Conservation (phyloP, 1,140 invertebrate species). For the Leptinotarsa lineolata region DNA sequence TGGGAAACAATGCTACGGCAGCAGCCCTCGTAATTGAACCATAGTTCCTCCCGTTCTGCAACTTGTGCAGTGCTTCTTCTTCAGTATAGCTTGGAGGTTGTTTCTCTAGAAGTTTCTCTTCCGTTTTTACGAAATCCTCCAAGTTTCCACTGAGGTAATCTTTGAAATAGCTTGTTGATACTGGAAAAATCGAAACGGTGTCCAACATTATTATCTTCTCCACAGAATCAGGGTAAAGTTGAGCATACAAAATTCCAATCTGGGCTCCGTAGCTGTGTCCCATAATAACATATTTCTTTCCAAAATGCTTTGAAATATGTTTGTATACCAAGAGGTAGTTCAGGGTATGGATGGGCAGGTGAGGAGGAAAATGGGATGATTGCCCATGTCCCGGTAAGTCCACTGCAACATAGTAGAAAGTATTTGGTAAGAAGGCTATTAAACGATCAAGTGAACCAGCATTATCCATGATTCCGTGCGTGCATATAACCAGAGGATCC, state of each 20-base stretch:
- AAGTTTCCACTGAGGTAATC: conserved; percentile 44
- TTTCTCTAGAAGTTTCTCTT: conserved; percentile 46
- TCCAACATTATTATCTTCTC: conserved; percentile 62
- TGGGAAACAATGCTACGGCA: conserved; percentile 59
- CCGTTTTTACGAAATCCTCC: conserved; percentile 45
- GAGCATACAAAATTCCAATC: conserved; percentile 55
- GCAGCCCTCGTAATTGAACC: conserved; percentile 50
- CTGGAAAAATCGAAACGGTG: conserved; percentile 51
- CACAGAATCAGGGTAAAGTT: conserved; percentile 60
- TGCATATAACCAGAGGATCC: conserved; percentile 60
- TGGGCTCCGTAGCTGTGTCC: conserved; percentile 66
- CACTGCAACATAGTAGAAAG: conserved; percentile 66
- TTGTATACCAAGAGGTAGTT: conserved; percentile 60
- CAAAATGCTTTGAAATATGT: conserved; percentile 63
- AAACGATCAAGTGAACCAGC: conserved; percentile 69
- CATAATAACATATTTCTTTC: conserved; percentile 53
- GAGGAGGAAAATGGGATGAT: conserved; percentile 65
- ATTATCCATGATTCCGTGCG: conserved; percentile 70
- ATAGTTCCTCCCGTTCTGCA: conserved; percentile 53
- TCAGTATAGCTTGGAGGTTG: conserved; percentile 56
- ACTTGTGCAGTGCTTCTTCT: conserved; percentile 58
- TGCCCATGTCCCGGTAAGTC: conserved; percentile 74
- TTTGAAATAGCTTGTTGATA: conserved; percentile 48
- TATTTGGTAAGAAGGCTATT: conserved; percentile 61
- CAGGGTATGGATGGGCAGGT: conserved; percentile 57